These are phyloP conservation scores for Synodontis membranacea DNA, from an alignment of 2,113 vertebrate species.

Conservation along the genomic window DNA sequence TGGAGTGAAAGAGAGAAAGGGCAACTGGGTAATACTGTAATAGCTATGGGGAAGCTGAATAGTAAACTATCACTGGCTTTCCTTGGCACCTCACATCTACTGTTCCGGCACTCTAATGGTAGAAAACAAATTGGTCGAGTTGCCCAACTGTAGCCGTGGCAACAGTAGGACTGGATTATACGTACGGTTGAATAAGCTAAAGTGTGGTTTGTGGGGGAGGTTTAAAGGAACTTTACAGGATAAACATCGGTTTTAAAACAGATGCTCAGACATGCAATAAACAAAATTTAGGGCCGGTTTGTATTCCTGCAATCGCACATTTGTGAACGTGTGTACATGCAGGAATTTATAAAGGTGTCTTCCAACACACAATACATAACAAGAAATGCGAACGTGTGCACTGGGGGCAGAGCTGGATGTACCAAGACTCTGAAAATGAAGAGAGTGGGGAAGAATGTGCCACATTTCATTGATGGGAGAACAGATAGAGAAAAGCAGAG, in stretches of 20 bases:
- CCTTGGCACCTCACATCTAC: slow-evolving; percentile 58
- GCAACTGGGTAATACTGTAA: slow-evolving; percentile 52
- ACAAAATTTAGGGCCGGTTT: background rate
- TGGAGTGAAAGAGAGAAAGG: slow-evolving; percentile 58
- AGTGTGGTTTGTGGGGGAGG: slow-evolving; percentile 13
- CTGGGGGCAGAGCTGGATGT: background rate
- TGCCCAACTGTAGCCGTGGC: slow-evolving; percentile 65
- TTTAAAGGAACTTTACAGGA: slow-evolving; percentile 9
- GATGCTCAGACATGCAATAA: background rate
- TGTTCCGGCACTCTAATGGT: slow-evolving; percentile 51
- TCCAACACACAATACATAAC: background rate
- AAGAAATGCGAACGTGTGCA: too few relatives aligned
- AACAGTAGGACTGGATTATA: slow-evolving; percentile 56
- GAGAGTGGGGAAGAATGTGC: background rate
- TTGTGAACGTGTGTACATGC: background rate
- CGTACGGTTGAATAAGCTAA: slow-evolving; percentile 61
- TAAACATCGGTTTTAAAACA: background rate
- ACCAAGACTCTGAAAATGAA: background rate
- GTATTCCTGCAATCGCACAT: background rate
- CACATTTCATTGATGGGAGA: background rate
- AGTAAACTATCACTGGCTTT: slow-evolving; percentile 62
- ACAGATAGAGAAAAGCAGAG: background rate
- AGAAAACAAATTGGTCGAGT: slow-evolving; percentile 43
- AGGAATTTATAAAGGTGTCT: background rate
- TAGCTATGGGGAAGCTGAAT: slow-evolving; percentile 63